These are phyloP conservation scores for Dendropsophus ebraccatus DNA, from an alignment of 2,113 vertebrate species.

Conservation along the genomic window DNA sequence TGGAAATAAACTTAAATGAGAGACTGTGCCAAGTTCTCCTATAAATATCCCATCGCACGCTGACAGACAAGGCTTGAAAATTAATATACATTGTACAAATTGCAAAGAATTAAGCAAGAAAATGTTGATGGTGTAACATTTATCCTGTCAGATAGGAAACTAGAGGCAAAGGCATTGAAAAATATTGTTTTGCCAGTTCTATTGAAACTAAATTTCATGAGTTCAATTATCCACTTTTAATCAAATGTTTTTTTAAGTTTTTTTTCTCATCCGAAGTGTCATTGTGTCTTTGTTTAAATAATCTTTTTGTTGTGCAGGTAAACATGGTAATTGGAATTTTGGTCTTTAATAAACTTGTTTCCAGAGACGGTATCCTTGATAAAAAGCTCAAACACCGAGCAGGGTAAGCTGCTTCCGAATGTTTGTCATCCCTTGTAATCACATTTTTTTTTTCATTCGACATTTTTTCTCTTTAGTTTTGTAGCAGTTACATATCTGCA, in stretches of 20 bases:
- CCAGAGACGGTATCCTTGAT: constrained; percentile 99
- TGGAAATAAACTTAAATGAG: constrained; percentile 20
- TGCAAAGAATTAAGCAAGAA: neutral
- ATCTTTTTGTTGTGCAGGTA: constrained; percentile 85
- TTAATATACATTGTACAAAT: constrained; percentile 1
- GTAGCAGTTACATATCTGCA: constrained; percentile 35
- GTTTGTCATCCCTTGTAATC: constrained; percentile 60
- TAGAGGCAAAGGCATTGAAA: neutral
- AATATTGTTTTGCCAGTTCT: neutral
- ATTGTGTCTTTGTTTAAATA: neutral
- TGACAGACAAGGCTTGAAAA: constrained; percentile 2
- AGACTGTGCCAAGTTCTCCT: neutral
- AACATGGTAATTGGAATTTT: constrained; percentile 99
- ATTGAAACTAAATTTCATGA: neutral
- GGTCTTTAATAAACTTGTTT: constrained; percentile 99
- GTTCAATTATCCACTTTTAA: neutral
- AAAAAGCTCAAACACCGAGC: constrained; percentile 99
- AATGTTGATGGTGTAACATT: neutral
- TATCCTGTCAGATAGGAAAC: neutral
- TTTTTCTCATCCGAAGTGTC: neutral
- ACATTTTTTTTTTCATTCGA: constrained; percentile 59
- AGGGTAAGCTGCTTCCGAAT: constrained; percentile 85
- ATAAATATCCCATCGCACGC: constrained; percentile 11
- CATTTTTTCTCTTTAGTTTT: constrained; percentile 35
- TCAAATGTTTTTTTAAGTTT: neutral